Conservation (phyloP, 2,888 invertebrate genomes). For the Drosophila neotestacea region DNA sequence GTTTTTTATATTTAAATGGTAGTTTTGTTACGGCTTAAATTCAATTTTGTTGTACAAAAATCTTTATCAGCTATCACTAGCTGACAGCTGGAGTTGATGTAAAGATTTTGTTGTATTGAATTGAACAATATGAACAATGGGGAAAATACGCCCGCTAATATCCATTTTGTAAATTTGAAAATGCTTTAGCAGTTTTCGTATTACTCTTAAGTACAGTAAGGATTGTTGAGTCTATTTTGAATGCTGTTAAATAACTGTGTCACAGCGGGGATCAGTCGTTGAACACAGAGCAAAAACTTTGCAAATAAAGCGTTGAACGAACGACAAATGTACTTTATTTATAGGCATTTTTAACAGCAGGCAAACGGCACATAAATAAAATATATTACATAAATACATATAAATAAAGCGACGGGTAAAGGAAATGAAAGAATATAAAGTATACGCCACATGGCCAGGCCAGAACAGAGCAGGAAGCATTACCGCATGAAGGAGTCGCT, state of each 20-base stretch:
- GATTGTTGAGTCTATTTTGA: slow-evolving; percentile 16
- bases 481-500: slow-evolving; percentile 60
- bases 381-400: slow-evolving; percentile 57
- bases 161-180: neutral
- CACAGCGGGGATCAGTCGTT: slow-evolving; percentile 44
- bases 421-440: slow-evolving; percentile 62
- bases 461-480: slow-evolving; percentile 39
- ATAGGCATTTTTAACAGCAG: slow-evolving; percentile 77
- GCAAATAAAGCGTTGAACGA: slow-evolving; percentile 51
- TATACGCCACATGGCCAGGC: slow-evolving; percentile 46
- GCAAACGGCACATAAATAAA: slow-evolving; percentile 69
- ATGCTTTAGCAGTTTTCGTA: neutral
- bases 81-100: no score
- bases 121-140: no score
- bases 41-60: no score
- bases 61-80: no score
- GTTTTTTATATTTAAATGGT: no score
- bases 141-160: neutral
- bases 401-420: slow-evolving; percentile 61
- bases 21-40: no score
- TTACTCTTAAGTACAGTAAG: neutral
- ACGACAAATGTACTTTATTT: slow-evolving; percentile 66
- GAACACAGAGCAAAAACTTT: slow-evolving; percentile 24
- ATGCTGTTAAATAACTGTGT: slow-evolving; percentile 49
- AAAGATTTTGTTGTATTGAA: no score